Evolutionary conservation across 2,888 invertebrate genomes (phyloP), one percentile per base, ranked within the genome.

Genomic region (Protonemura montana): DNA sequence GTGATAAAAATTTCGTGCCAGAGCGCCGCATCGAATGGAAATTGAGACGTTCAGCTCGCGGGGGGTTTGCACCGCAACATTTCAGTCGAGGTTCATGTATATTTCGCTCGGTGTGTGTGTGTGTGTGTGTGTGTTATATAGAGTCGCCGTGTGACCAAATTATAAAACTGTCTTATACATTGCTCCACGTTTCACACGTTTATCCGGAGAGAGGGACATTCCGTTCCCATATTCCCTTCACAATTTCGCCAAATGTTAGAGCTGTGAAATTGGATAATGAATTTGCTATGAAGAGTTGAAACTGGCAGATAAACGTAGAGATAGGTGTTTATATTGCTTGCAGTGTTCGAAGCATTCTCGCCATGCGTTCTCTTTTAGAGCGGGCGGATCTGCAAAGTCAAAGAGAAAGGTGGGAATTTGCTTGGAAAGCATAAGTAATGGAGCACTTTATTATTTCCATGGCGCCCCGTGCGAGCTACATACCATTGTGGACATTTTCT

Each of bases 361-460:
- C 76, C 35, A 26, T n/a, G 16, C 59, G 29, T 84, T 84, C 84
- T 84, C 26, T 28, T 28, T 25, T 26, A 84, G 28, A 76, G 81
- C 28, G 81, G 29, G 35, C 3, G 76, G 26, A 41, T 35, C 26
- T 82, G 30, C 30, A 82, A 13, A 82, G 82, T 35, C 35, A 82
- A 21, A 41, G 41, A 30, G 28, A 25, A 59, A 84, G 84, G 84
- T 84, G 84, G 84, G 59, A 84, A 84, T 84, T 84, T 84, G 84
- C 84, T 76, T 84, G 84, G 76, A 76, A 84, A 84, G 59, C 84
- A 84, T 84, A 84, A 84, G 84, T 84, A 59, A 84, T 84, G 59
- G 84, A 26, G 84, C 59, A 84, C 59, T 84, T 76, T 84, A 84
- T 84, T 84, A 84, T 84, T 84, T 84, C 59, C 84, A 84, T 84